These are phyloP conservation scores for Mus musculus DNA, from an alignment of 2,113 vertebrate genomes.

Conservation along the genomic window DNA sequence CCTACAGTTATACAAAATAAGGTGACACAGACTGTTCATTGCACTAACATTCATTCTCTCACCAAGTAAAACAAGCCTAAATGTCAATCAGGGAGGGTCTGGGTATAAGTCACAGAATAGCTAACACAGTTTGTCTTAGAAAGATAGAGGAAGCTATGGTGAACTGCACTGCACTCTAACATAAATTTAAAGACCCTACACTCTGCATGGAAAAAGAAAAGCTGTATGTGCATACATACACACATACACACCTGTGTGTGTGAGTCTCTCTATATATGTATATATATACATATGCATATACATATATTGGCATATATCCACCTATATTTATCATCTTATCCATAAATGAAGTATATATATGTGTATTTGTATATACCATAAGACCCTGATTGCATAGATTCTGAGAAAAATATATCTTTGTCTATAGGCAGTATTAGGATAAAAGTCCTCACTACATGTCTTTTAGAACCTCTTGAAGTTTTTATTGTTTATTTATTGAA, in stretches of 20 bases:
- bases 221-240: not conserved
- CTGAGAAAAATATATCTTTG: not conserved
- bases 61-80: not conserved
- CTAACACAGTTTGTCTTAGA: not conserved
- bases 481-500: not conserved
- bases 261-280: too few relatives aligned
- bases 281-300: not conserved
- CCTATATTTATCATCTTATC: too few relatives aligned
- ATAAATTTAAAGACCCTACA: not conserved
- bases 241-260: too few relatives aligned
- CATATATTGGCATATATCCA: not conserved
- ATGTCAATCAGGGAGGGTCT: not conserved
- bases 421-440: not conserved
- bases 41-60: not conserved
- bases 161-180: not conserved
- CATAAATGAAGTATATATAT: not conserved
- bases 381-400: not conserved
- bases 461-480: not conserved
- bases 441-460: not conserved
- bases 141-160: not conserved
- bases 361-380: not conserved
- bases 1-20: not conserved
- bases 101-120: not conserved
- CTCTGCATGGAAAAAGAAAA: not conserved
- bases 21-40: not conserved